phyloP scores from a whole-genome alignment of 1,140 invertebrate genomes.

The Hypsibius dujardini region DNA sequence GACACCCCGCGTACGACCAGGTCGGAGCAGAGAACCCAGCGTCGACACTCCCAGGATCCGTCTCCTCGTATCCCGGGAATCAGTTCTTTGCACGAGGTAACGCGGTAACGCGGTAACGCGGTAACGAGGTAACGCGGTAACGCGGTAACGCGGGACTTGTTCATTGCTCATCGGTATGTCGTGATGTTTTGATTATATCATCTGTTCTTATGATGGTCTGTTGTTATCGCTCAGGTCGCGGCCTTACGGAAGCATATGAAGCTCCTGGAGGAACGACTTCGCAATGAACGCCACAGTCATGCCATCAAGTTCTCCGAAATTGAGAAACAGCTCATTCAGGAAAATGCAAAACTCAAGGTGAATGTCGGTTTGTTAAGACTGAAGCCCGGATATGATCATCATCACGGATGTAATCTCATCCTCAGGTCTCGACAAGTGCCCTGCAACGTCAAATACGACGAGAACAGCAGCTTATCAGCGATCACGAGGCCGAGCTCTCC shows the following conservation, averaged over 20 bases:
- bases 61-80: background rate
- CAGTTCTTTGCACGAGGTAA: conserved; percentile 5
- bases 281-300: conserved; percentile 3
- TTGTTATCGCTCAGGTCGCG: background rate
- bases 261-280: conserved; percentile 7
- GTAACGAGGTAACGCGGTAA: too few species aligned
- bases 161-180: too few species aligned
- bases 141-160: too few species aligned
- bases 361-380: too few species aligned
- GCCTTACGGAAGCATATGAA: conserved; percentile 5
- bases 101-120: background rate
- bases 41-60: background rate
- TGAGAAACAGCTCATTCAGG: conserved; percentile 14
- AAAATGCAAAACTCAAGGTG: conserved; percentile 13
- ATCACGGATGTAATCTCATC: background rate
- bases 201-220: too few species aligned
- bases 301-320: conserved; percentile 12
- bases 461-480: background rate
- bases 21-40: background rate
- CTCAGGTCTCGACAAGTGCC: conserved; percentile 12
- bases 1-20: background rate
- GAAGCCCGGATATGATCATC: too few species aligned
- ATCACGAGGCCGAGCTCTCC: background rate
- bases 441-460: conserved; percentile 1
- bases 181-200: too few species aligned